A percentile compares a stretch with the other conserved stretches of the same genome.
These are phyloP conservation scores for Hyposoter didymator DNA, from an alignment of 2,888 invertebrate genomes.

Conservation along the genomic window DNA sequence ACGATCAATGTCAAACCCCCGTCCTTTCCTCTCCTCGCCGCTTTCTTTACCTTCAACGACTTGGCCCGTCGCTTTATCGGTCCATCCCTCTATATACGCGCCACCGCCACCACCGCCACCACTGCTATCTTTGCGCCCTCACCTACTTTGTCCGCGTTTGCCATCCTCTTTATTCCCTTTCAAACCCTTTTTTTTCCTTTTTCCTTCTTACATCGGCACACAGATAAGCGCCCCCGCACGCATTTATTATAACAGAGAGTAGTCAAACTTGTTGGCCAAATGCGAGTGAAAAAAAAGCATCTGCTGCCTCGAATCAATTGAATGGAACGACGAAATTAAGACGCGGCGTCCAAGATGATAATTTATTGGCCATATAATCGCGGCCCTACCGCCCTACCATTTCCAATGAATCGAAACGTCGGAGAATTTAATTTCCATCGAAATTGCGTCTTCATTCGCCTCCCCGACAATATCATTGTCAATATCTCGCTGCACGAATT, in stretches of 20 bases:
- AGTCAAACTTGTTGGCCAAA: no score
- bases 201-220: neutral
- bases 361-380: slow-evolving; percentile 33
- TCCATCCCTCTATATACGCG: slow-evolving; percentile 19
- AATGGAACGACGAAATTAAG: neutral
- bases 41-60: slow-evolving; percentile 33
- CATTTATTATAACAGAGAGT: no score
- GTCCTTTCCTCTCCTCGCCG: neutral
- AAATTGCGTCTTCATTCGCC: slow-evolving; percentile 9
- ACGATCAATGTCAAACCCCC: slow-evolving; percentile 42
- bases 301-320: neutral
- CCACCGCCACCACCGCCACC: neutral
- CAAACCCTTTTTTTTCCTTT: slow-evolving; percentile 3
- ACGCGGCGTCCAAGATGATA: neutral
- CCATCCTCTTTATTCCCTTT: neutral
- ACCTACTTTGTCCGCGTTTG: neutral
- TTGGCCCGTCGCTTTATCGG: slow-evolving; percentile 40
- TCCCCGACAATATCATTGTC: neutral
- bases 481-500: neutral
- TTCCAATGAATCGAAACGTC: slow-evolving; percentile 34
- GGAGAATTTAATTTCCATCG: slow-evolving; percentile 47
- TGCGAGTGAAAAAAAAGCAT: neutral
- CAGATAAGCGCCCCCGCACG: neutral
- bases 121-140: slow-evolving; percentile 21
- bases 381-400: neutral